A percentile compares a stretch with the other conserved stretches of the same genome.
These are phyloP conservation scores for Baryphthengus martii DNA, from an alignment of 2,113 vertebrate species.

Conservation along the genomic window DNA sequence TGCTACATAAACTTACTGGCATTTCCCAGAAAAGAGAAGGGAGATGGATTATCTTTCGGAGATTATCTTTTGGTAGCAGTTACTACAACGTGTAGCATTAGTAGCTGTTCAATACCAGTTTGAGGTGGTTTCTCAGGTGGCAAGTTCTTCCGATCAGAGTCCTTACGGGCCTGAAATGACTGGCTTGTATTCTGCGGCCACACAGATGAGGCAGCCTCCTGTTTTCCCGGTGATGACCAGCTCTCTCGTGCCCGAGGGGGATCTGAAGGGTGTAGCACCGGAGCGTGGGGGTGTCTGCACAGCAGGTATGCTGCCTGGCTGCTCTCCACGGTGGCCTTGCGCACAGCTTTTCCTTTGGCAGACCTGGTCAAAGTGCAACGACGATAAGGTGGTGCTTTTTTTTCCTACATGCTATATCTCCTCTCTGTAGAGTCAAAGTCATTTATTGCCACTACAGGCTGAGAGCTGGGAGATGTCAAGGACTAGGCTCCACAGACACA, in stretches of 20 bases:
- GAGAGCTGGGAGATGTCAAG: neutral
- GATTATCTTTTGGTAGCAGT: neutral
- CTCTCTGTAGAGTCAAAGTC: neutral
- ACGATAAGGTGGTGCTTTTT: neutral
- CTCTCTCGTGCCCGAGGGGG: neutral
- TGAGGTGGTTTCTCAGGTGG: neutral
- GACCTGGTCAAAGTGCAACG: constrained; percentile 37
- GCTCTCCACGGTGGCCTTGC: neutral
- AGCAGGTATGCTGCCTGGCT: constrained; percentile 28
- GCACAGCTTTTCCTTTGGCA: neutral
- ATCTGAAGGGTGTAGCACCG: neutral
- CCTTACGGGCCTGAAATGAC: neutral
- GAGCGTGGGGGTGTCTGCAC: neutral
- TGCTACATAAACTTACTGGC: neutral
- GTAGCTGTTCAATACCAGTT: neutral
- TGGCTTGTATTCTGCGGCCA: neutral
- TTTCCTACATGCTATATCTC: neutral
- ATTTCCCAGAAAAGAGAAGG: neutral
- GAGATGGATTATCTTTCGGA: neutral
- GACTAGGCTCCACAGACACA: neutral
- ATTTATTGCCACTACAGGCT: neutral
- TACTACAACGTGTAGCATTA: neutral
- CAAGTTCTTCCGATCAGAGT: fast-evolving
- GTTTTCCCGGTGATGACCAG: neutral
- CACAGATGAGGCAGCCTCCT: neutral